phyloP scores from a whole-genome alignment of 2,113 vertebrate species.

The Megatriorchis doriae region DNA sequence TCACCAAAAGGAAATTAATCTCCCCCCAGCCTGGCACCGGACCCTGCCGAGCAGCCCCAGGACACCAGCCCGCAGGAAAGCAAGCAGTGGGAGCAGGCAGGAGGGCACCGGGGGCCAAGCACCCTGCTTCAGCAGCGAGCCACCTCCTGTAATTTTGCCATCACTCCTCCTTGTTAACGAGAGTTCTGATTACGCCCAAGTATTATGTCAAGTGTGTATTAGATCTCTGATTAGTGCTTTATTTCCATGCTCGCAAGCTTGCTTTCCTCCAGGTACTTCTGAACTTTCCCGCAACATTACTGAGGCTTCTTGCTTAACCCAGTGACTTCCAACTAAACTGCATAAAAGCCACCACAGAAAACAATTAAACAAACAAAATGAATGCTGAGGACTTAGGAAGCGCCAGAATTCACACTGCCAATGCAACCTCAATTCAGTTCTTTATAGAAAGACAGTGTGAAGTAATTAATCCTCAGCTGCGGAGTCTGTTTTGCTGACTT shows the following conservation, averaged over 20 bases:
- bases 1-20: not conserved
- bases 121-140: not conserved
- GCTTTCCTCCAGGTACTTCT: not conserved
- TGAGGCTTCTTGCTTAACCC: not conserved
- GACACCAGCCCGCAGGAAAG: not conserved
- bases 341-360: not conserved
- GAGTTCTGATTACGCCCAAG: not conserved
- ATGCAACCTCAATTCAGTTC: not conserved
- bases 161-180: not conserved
- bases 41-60: not conserved
- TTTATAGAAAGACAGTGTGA: not conserved
- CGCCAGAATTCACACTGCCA: not conserved
- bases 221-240: not conserved
- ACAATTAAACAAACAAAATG: not conserved
- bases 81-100: accelerated
- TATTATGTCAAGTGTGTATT: not conserved
- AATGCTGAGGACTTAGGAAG: not conserved
- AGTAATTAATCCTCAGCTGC: not conserved
- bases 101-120: not conserved
- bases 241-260: not conserved
- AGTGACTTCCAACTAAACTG: not conserved
- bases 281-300: not conserved
- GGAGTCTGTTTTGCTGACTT: not conserved
- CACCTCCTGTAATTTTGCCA: not conserved
- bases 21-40: not conserved